Evolutionary conservation across 2,888 invertebrate species (phyloP).

Genomic region (Slavum lentiscoides): DNA sequence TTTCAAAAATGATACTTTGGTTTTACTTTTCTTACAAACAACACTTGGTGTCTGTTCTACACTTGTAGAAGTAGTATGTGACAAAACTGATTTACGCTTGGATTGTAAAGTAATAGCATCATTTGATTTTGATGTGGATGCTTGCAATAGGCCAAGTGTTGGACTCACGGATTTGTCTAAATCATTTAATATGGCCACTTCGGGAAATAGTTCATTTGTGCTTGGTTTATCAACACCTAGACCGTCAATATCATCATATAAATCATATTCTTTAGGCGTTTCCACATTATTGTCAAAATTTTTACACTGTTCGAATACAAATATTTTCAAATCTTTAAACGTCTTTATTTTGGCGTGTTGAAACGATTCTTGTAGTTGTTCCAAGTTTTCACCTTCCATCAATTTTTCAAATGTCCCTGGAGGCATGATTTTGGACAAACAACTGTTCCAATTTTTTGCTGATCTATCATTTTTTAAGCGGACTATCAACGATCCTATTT

Average conservation of each 20-base stretch:
- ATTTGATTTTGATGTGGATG: constrained; percentile 25
- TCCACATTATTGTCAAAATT: constrained; percentile 32
- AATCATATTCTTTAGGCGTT: constrained; percentile 67
- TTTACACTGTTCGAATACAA: constrained; percentile 41
- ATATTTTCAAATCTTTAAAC: constrained; percentile 40
- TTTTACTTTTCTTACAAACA: constrained; percentile 23
- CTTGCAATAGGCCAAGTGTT: constrained; percentile 8
- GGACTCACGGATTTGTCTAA: constrained; percentile 61
- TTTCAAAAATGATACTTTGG: constrained; percentile 45
- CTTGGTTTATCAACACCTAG: constrained; percentile 78
- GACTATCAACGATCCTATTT: constrained; percentile 30
- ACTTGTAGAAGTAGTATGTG: constrained; percentile 24
- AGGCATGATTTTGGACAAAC: constrained; percentile 38
- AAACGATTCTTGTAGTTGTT: constrained; percentile 34
- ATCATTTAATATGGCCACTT: constrained; percentile 74
- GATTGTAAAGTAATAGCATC: constrained; percentile 22
- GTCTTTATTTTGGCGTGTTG: constrained; percentile 21
- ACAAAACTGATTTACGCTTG: constrained; percentile 45
- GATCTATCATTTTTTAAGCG: constrained; percentile 39
- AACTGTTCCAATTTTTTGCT: constrained; percentile 29
- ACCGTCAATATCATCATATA: constrained; percentile 79
- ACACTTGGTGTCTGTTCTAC: not conserved
- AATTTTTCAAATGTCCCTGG: constrained; percentile 39
- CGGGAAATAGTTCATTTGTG: constrained; percentile 78
- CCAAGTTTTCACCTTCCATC: constrained; percentile 37